These are phyloP conservation scores for Agrochola circellaris DNA, from an alignment of 2,888 invertebrate species.

Conservation along the genomic window DNA sequence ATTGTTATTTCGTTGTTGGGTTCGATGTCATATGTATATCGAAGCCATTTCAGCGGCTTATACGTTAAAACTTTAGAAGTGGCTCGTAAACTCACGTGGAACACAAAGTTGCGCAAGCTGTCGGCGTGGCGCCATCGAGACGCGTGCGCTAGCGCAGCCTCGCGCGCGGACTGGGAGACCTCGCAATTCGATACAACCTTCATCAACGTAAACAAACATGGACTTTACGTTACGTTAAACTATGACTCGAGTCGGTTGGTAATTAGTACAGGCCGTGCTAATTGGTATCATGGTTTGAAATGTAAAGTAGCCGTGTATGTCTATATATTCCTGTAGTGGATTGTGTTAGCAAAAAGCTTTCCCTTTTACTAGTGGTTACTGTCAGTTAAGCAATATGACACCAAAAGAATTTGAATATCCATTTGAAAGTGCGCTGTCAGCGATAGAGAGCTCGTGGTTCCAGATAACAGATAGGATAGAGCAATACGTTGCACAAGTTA, in stretches of 20 bases:
- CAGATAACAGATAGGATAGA: conserved; percentile 74
- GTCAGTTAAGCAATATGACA: conserved; percentile 45
- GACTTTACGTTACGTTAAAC: conserved; percentile 81
- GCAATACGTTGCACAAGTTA: conserved; percentile 83
- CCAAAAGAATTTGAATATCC: conserved; percentile 56
- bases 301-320: conserved; percentile 52
- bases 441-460: conserved; percentile 54
- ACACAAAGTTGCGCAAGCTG: conserved; percentile 85
- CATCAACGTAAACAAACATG: conserved; percentile 89
- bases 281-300: conserved; percentile 67
- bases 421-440: conserved; percentile 62
- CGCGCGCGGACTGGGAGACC: conserved; percentile 88
- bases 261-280: conserved; percentile 68
- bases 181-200: conserved; percentile 90
- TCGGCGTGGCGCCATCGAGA: conserved; percentile 88
- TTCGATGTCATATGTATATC: conserved; percentile 74
- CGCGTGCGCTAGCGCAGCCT: conserved; percentile 89
- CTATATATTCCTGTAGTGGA: conserved; percentile 44
- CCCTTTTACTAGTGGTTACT: conserved; percentile 44
- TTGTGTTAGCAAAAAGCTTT: conserved; percentile 51
- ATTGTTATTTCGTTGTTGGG: conserved; percentile 68
- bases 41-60: conserved; percentile 80
- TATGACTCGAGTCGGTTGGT: conserved; percentile 67
- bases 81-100: conserved; percentile 79
- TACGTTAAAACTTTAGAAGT: conserved; percentile 78